phyloP scores from a whole-genome alignment of 2,888 invertebrate species.

The Crematogaster levior region DNA sequence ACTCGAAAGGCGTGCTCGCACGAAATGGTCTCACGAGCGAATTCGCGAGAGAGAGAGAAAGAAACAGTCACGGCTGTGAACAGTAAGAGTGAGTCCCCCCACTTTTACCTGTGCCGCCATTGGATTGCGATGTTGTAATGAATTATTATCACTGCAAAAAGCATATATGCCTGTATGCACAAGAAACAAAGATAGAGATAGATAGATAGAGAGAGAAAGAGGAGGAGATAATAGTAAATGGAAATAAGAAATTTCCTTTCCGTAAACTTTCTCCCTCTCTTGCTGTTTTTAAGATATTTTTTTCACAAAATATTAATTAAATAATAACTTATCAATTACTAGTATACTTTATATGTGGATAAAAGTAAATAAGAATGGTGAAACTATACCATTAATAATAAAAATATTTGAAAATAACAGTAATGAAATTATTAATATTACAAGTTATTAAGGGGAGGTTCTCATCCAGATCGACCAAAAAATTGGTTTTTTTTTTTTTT shows the following conservation, averaged over 20 bases:
- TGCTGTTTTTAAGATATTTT: not conserved
- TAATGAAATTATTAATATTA: not conserved
- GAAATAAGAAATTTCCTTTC: not conserved
- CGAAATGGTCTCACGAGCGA: not conserved
- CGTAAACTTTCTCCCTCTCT: conserved; percentile 4
- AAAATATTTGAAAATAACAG: not conserved
- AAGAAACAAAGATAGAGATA: no score
- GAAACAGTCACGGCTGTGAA: conserved; percentile 30
- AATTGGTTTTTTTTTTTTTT: no score
- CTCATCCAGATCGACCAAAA: no score
- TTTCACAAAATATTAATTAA: not conserved
- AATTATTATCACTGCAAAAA: conserved; percentile 56
- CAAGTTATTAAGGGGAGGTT: no score
- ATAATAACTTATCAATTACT: not conserved
- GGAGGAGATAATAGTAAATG: not conserved
- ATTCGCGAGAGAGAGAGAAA: conserved; percentile 25
- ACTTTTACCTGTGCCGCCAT: conserved; percentile 72
- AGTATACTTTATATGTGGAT: not conserved
- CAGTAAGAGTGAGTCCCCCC: conserved; percentile 80
- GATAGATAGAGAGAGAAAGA: not conserved
- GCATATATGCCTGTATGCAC: no score
- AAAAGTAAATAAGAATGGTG: not conserved
- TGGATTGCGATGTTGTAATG: conserved; percentile 67
- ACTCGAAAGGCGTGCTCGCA: conserved; percentile 55
- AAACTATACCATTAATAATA: not conserved